Percentiles rank a stretch among this genome's conserved stretches.
phyloP scores from a whole-genome alignment of 2,113 vertebrate species.

The Prunella fulvescens region DNA sequence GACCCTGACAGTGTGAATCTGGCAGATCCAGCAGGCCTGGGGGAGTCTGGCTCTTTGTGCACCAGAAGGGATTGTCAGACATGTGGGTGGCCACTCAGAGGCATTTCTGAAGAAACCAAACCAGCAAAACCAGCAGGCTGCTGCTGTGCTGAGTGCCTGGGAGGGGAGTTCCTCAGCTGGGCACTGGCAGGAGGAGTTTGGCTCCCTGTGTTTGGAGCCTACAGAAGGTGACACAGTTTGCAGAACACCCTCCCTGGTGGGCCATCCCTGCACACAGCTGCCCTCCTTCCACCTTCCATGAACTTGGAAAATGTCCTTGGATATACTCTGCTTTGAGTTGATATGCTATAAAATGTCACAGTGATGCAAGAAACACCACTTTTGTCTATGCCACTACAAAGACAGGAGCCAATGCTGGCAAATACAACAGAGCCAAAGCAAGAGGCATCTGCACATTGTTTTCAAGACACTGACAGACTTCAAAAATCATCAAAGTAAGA shows the following conservation, averaged over 20 bases:
- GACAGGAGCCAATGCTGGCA: not conserved
- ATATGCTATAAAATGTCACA: not conserved
- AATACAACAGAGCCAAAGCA: not conserved
- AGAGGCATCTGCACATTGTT: not conserved
- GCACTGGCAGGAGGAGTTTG: not conserved
- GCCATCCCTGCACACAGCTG: not conserved
- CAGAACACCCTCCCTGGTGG: not conserved
- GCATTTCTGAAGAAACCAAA: not conserved
- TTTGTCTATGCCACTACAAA: not conserved
- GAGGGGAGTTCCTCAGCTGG: not conserved
- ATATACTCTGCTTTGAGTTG: not conserved
- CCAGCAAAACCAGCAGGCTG: not conserved
- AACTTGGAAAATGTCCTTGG: not conserved
- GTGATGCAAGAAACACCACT: not conserved
- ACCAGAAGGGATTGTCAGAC: fast-evolving
- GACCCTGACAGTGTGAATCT: not conserved
- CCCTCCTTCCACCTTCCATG: not conserved
- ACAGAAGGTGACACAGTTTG: fast-evolving
- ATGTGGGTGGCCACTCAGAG: not conserved
- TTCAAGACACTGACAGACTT: not conserved
- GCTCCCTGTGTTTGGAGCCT: not conserved
- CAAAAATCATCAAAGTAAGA: not conserved
- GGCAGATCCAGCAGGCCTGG: not conserved
- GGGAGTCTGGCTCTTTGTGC: not conserved
- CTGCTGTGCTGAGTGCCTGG: not conserved